Conservation (phyloP, 2,888 invertebrate species). For the Drosophila incognita region DNA sequence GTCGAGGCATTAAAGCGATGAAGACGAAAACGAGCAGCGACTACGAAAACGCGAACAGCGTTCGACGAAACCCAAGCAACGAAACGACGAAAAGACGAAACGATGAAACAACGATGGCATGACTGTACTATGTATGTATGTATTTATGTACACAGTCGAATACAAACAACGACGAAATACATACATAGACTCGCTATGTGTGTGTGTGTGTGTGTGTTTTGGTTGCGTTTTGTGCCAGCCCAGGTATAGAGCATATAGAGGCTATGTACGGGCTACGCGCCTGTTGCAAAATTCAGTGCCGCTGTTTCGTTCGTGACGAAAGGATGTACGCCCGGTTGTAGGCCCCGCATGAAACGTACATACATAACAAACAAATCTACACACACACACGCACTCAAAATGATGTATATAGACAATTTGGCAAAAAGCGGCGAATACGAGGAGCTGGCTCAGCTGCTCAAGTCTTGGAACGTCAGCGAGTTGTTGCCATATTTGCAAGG, state of each 20-base stretch:
- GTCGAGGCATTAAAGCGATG: slow-evolving; percentile 35
- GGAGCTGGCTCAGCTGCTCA: slow-evolving; percentile 57
- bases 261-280: slow-evolving; percentile 68
- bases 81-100: slow-evolving; percentile 60
- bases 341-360: slow-evolving; percentile 47
- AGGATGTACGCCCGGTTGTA: slow-evolving; percentile 76
- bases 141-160: slow-evolving; percentile 33
- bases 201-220: slow-evolving; percentile 20
- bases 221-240: slow-evolving; percentile 16
- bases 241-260: slow-evolving; percentile 55
- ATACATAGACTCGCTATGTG: slow-evolving; percentile 7
- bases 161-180: slow-evolving; percentile 39
- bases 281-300: slow-evolving; percentile 78
- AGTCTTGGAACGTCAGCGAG: slow-evolving; percentile 70
- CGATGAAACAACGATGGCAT: slow-evolving; percentile 70
- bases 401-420: slow-evolving; percentile 34
- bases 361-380: slow-evolving; percentile 6
- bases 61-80: slow-evolving; percentile 40
- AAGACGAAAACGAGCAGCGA: slow-evolving; percentile 37
- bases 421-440: slow-evolving; percentile 50
- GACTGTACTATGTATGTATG: slow-evolving; percentile 56
- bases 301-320: slow-evolving; percentile 73
- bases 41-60: slow-evolving; percentile 42
- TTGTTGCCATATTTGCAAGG: slow-evolving; percentile 73
- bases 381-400: not conserved